Evolutionary conservation across 1,140 invertebrate genomes (phyloP).

Genomic region (Centruroides sculpturatus): DNA sequence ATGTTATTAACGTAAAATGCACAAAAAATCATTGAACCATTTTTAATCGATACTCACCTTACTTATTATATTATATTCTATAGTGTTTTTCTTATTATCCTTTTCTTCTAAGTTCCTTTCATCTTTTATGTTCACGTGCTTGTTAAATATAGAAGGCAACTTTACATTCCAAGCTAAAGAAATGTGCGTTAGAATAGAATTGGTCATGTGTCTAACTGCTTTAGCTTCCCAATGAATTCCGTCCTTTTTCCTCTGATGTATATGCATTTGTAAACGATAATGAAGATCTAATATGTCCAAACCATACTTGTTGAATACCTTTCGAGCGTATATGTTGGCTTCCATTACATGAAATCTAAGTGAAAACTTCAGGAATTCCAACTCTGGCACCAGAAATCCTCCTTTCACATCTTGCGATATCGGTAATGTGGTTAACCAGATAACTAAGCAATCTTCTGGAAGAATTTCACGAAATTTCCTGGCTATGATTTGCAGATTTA

Average conservation of each 20-base stretch:
- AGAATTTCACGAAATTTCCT: constrained; percentile 22
- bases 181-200: constrained; percentile 26
- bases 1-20: too few species aligned
- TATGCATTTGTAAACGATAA: constrained; percentile 28
- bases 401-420: constrained; percentile 27
- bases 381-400: constrained; percentile 31
- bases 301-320: constrained; percentile 24
- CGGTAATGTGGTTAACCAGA: constrained; percentile 36
- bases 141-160: constrained; percentile 4
- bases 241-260: constrained; percentile 21
- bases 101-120: neutral
- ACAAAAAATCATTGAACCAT: too few species aligned
- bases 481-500: constrained; percentile 30
- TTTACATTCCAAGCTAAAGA: neutral
- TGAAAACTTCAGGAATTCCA: constrained; percentile 29
- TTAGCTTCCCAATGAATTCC: constrained; percentile 25
- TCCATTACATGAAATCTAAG: constrained; percentile 35
- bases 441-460: constrained; percentile 26
- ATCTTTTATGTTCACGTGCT: too few species aligned
- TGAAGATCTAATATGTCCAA: constrained; percentile 37
- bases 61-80: too few species aligned
- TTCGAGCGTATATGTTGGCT: constrained; percentile 32
- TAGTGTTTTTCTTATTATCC: too few species aligned
- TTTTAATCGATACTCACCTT: too few species aligned
- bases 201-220: constrained; percentile 22